These are phyloP conservation scores for Gnathonemus longibarbis DNA, from an alignment of 2,113 vertebrate species.

Conservation along the genomic window DNA sequence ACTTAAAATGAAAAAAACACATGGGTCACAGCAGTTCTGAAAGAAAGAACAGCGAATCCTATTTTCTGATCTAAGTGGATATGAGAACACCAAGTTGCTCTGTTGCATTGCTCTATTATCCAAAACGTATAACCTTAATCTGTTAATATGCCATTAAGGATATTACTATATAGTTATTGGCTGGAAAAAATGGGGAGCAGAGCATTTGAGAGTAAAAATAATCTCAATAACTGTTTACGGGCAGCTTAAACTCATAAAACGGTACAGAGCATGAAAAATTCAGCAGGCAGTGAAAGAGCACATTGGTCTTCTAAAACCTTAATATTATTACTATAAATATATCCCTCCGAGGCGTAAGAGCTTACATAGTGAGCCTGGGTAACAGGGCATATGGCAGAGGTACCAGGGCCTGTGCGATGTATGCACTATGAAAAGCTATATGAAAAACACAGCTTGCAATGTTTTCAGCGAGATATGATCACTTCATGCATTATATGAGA, in stretches of 20 bases:
- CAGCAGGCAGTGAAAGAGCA: neutral
- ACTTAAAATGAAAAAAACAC: neutral
- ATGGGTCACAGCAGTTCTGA: neutral
- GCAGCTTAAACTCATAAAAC: neutral
- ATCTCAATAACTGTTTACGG: neutral
- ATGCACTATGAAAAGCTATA: neutral
- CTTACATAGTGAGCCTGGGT: neutral
- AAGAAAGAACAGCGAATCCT: neutral
- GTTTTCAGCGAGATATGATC: neutral
- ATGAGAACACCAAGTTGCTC: neutral
- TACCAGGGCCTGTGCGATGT: neutral
- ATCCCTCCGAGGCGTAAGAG: neutral
- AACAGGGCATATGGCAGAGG: neutral
- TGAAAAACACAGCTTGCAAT: neutral
- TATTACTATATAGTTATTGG: neutral
- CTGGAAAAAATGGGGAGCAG: neutral
- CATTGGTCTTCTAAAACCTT: constrained; percentile 2
- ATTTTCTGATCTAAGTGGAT: neutral
- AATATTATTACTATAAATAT: neutral
- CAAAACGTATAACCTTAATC: neutral
- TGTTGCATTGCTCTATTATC: neutral
- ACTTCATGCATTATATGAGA: neutral
- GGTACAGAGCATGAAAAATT: constrained; percentile 4
- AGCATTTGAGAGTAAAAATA: neutral
- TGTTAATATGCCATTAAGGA: neutral